A percentile compares a stretch with the other conserved stretches of the same genome.
Evolutionary conservation across 2,797 vertebrate species (phyloP).

Genomic region (Tadarida brasiliensis): DNA sequence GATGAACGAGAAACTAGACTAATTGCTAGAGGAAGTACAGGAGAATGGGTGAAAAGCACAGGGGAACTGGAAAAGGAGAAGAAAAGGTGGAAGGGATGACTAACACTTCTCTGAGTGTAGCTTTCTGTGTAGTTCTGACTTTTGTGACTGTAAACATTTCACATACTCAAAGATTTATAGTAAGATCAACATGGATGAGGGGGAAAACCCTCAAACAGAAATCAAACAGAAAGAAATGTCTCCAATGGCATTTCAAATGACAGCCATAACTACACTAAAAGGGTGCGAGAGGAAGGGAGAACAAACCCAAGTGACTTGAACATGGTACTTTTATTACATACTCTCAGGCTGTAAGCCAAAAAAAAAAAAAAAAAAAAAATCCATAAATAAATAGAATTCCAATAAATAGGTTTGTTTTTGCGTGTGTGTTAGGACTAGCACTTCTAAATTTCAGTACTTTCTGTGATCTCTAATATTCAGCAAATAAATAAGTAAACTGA

Average conservation of each 20-base stretch:
- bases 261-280: neutral
- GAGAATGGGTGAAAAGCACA: neutral
- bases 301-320: neutral
- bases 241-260: neutral
- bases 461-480: neutral
- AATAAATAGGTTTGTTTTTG: neutral
- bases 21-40: neutral
- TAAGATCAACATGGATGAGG: neutral
- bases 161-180: neutral
- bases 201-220: neutral
- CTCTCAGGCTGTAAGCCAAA: neutral
- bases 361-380: neutral
- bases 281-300: accelerated
- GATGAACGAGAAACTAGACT: neutral
- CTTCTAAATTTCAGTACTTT: neutral
- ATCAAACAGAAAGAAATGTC: neutral
- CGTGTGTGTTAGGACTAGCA: neutral
- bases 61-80: neutral
- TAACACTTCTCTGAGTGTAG: neutral
- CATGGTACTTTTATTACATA: neutral
- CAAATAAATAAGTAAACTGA: neutral
- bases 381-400: neutral
- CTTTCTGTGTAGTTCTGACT: neutral
- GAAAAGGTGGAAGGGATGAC: neutral
- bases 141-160: neutral